phyloP scores from a whole-genome alignment of 2,888 invertebrate genomes.

The Chirona hameri region DNA sequence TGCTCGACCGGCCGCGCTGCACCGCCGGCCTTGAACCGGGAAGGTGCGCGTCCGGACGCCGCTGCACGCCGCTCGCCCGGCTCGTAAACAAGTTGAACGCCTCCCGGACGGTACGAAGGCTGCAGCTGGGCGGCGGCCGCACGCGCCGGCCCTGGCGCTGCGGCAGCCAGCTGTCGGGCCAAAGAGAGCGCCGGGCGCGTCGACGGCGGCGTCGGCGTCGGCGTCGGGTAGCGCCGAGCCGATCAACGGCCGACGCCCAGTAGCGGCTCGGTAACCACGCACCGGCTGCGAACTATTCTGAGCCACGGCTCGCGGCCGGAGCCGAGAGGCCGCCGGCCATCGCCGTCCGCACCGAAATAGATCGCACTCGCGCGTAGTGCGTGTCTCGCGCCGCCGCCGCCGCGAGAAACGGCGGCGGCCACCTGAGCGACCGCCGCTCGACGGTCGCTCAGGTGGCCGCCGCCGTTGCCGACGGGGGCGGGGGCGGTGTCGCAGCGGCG shows the following conservation, averaged over 20 bases:
- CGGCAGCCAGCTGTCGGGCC: background rate
- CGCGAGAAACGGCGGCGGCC: no score
- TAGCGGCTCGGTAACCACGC: background rate
- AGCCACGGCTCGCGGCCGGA: no score
- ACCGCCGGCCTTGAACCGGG: conserved; percentile 3
- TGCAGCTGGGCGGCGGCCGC: background rate
- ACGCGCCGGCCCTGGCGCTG: background rate
- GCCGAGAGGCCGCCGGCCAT: no score
- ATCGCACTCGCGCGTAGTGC: no score
- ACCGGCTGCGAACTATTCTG: no score
- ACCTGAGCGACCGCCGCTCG: no score
- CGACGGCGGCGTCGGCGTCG: background rate
- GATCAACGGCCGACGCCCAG: background rate
- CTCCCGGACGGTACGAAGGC: background rate
- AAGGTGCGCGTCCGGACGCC: background rate
- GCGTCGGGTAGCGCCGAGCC: background rate
- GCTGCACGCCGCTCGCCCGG: background rate
- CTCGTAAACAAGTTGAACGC: conserved; percentile 1
- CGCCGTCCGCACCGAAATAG: no score
- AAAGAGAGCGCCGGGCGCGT: background rate
- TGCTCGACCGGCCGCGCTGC: background rate
- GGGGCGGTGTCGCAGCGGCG: no score
- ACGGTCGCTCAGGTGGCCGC: no score
- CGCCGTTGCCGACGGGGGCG: no score
- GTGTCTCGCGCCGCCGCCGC: no score